Conservation (phyloP, 2,797 vertebrate species). For the Anguilla anguilla region DNA sequence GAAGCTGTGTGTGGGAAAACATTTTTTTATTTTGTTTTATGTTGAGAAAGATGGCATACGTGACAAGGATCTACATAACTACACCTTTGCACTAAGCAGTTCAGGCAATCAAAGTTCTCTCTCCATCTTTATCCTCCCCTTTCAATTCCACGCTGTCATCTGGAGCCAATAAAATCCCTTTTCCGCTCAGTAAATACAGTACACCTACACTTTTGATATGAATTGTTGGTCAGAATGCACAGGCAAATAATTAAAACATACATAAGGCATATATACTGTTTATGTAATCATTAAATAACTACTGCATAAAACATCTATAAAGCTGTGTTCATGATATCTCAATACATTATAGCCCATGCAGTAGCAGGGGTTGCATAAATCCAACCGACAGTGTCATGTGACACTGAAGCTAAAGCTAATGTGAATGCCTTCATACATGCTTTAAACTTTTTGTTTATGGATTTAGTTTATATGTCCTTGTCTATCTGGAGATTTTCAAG, state of each 20-base stretch:
- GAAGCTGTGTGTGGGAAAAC: background rate
- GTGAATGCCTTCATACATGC: no score
- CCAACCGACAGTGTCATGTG: background rate
- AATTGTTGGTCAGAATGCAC: background rate
- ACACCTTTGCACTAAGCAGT: background rate
- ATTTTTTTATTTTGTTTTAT: background rate
- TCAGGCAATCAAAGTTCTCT: background rate
- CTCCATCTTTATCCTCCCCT: background rate
- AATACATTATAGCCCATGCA: background rate
- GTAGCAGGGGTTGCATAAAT: background rate
- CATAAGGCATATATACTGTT: background rate
- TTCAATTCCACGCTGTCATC: background rate
- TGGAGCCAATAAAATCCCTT: background rate
- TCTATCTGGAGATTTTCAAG: background rate
- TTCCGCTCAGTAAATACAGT: background rate
- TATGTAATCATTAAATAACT: background rate
- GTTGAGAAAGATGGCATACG: background rate
- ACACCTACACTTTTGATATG: background rate
- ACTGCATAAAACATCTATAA: background rate
- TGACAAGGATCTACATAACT: background rate
- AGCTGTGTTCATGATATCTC: background rate
- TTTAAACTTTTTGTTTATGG: background rate
- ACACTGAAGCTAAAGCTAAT: background rate
- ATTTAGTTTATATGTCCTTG: background rate
- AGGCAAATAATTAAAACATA: background rate